phyloP scores from a whole-genome alignment of 2,888 invertebrate genomes.

The Conus canariensis region DNA sequence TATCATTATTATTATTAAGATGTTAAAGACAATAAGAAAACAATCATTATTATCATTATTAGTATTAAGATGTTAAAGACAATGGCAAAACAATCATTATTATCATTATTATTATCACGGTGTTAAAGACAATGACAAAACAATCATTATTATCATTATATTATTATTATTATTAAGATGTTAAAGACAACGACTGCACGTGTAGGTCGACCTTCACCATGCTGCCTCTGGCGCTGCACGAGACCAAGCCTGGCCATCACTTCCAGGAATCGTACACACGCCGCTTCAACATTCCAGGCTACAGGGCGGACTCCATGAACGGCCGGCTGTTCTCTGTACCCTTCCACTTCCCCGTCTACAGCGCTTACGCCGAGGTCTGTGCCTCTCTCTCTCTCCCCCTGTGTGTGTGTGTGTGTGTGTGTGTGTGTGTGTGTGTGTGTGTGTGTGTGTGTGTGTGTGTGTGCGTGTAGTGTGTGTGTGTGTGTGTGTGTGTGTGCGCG shows the following conservation, averaged over 20 bases:
- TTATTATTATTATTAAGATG: too few species aligned
- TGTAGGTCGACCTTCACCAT: conserved; percentile 77
- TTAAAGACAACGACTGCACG: too few species aligned
- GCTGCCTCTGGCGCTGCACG: conserved; percentile 77
- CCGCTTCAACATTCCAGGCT: conserved; percentile 51
- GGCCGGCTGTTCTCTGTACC: conserved; percentile 54
- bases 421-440: background rate
- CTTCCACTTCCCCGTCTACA: conserved; percentile 56
- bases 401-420: background rate
- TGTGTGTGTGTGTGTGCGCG: background rate
- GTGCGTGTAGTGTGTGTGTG: background rate
- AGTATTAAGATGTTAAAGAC: too few species aligned
- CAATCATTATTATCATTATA: too few species aligned
- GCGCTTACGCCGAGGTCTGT: conserved; percentile 54
- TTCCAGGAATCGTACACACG: conserved; percentile 69
- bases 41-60: too few species aligned
- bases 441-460: background rate
- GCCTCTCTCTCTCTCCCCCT: too few species aligned
- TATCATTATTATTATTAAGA: too few species aligned
- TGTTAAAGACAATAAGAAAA: too few species aligned
- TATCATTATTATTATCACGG: too few species aligned
- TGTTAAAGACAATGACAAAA: too few species aligned
- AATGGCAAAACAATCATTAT: too few species aligned
- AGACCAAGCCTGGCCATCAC: conserved; percentile 79
- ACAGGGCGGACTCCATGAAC: conserved; percentile 52